phyloP scores from a whole-genome alignment of 1,140 invertebrate species.

The Gyrodactylus salaris region DNA sequence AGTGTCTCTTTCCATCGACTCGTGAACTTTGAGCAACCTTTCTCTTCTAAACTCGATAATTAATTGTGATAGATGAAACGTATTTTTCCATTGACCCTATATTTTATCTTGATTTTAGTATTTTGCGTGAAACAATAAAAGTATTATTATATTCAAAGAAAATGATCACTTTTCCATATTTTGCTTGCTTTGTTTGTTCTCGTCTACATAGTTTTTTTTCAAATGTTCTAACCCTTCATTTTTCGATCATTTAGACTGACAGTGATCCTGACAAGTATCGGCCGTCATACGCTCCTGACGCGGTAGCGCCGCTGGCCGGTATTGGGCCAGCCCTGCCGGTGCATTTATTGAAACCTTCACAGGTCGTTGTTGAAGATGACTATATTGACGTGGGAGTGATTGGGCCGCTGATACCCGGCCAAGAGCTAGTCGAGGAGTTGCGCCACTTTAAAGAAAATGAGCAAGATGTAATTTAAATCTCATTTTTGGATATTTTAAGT shows the following conservation, averaged over 20 bases:
- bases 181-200: too few relatives aligned
- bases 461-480: too few relatives aligned
- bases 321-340: neutral
- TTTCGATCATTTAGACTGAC: neutral
- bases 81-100: neutral
- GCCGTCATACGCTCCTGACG: neutral
- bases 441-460: neutral
- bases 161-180: too few relatives aligned
- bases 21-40: too few relatives aligned
- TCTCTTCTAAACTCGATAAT: too few relatives aligned
- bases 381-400: neutral
- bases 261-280: neutral
- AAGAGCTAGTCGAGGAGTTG: neutral
- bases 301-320: neutral
- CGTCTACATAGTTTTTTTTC: too few relatives aligned
- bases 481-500: too few relatives aligned
- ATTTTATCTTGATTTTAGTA: neutral
- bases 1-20: too few relatives aligned
- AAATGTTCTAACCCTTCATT: too few relatives aligned
- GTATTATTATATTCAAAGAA: neutral
- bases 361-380: neutral
- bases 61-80: too few relatives aligned
- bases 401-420: neutral
- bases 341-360: neutral
- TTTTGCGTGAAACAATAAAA: neutral